Evolutionary conservation across 1,140 invertebrate species (phyloP), one percentile per base, ranked within the genome.

Genomic region (Apis dorsata): DNA sequence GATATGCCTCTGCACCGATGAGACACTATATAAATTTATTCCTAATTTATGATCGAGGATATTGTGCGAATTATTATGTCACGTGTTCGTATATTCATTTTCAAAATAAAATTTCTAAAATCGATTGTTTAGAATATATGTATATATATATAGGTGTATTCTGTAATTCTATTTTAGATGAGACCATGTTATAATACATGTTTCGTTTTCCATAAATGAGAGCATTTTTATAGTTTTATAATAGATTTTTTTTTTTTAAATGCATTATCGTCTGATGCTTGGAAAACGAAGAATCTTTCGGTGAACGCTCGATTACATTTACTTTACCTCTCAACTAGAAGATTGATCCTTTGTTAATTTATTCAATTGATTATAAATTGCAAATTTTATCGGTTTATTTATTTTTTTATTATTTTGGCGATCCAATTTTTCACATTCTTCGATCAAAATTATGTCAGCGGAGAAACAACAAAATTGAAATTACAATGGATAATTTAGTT

Each of bases 11-110:
- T 34, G 53, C 70, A 49, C 34, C 55, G 68, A 60, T 49, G 66
- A 85, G 59, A 55, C 63, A 24, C 13, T 70, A 59, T 69, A 59
- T 49, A 60, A 69, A 13, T 55, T 19, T 65, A 72, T 51, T 7
- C 53, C 76, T 65, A 86, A 65, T 59, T 83, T 74, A 81, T 72
- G 84, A 69, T 77, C 71, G 71, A 84, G 13, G 1, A 49, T 0
- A 5, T 21, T n/a, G 59, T n/a, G 21, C 59, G 0, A 4, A 12
- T 70, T 3, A 13, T 71, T 53, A 51, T 59, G 65, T 60, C 84
- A 19, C 71, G 69, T 60, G 63, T 71, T 60, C 83, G 44, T 21
- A 24, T 86, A 72, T 79, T 81, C 79, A 69, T 73, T 85, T 90
- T 85, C 79, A 86, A 62, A 63, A 75, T 63, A 24, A 63, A 63